Evolutionary conservation across 2,888 invertebrate genomes (phyloP).

Genomic region (Cataglyphis livida): DNA sequence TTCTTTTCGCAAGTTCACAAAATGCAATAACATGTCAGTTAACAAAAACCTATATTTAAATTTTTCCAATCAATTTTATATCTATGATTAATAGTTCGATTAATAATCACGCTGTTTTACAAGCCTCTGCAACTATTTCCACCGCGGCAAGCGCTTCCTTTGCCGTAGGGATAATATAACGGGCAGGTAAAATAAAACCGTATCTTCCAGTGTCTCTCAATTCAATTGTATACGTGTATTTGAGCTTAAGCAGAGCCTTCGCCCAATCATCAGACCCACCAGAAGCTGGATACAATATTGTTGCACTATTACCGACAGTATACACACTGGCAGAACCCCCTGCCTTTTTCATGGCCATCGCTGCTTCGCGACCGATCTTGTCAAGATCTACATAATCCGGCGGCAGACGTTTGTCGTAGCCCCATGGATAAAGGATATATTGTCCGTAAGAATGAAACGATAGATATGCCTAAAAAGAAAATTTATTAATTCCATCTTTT

Average conservation of each 20-base stretch:
- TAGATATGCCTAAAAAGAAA: conserved; percentile 88
- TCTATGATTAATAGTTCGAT: neutral
- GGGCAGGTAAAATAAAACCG: conserved; percentile 95
- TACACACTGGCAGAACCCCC: conserved; percentile 88
- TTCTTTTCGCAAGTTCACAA: neutral
- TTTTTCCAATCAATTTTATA: conserved; percentile 10
- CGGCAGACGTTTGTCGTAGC: conserved; percentile 91
- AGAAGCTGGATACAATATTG: conserved; percentile 92
- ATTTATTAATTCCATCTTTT: neutral
- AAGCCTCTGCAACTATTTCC: conserved; percentile 88
- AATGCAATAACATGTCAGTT: neutral
- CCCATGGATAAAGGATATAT: conserved; percentile 95
- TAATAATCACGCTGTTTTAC: conserved; percentile 76
- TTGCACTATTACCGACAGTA: conserved; percentile 92
- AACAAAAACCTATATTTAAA: neutral
- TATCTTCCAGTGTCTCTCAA: conserved; percentile 93
- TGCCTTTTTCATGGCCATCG: conserved; percentile 88
- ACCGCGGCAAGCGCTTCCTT: conserved; percentile 92
- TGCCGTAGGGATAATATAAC: conserved; percentile 91
- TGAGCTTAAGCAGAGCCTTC: conserved; percentile 92
- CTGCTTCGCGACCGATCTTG: conserved; percentile 90
- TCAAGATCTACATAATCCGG: conserved; percentile 91
- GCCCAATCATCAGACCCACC: conserved; percentile 97
- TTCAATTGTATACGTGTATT: conserved; percentile 96
- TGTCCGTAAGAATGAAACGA: conserved; percentile 96